These are phyloP conservation scores for Sterrhoptilus dennistouni DNA, from an alignment of 2,113 vertebrate species.

Conservation along the genomic window DNA sequence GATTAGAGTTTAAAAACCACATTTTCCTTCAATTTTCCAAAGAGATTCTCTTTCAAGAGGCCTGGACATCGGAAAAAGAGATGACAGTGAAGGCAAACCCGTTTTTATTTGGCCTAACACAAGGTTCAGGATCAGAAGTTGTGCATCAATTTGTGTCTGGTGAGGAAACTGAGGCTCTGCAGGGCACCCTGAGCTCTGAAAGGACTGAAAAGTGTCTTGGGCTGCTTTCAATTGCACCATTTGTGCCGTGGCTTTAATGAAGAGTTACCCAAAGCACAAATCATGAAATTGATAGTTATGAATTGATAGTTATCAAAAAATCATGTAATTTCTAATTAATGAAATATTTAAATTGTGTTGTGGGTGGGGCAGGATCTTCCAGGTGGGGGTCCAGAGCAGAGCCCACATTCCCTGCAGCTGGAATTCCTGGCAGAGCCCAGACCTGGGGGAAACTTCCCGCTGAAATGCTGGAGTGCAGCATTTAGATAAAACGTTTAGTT, in stretches of 20 bases:
- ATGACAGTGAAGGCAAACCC: neutral
- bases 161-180: neutral
- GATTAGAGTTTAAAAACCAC: slow-evolving; percentile 34
- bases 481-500: too few species aligned
- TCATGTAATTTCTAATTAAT: neutral
- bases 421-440: neutral
- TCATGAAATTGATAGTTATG: too few species aligned
- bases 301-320: neutral
- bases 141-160: neutral
- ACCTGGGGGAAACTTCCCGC: neutral
- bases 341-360: neutral
- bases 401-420: neutral
- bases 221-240: neutral
- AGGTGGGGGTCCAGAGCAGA: neutral
- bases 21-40: neutral
- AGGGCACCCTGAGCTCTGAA: neutral
- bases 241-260: neutral
- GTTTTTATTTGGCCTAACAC: neutral
- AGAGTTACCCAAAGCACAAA: neutral
- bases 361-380: neutral
- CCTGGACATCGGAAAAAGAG: slow-evolving; percentile 1
- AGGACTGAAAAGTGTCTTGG: neutral
- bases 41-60: neutral
- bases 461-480: neutral
- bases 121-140: neutral